phyloP scores from a whole-genome alignment of 2,797 vertebrate species.

The Tenualosa ilisha region DNA sequence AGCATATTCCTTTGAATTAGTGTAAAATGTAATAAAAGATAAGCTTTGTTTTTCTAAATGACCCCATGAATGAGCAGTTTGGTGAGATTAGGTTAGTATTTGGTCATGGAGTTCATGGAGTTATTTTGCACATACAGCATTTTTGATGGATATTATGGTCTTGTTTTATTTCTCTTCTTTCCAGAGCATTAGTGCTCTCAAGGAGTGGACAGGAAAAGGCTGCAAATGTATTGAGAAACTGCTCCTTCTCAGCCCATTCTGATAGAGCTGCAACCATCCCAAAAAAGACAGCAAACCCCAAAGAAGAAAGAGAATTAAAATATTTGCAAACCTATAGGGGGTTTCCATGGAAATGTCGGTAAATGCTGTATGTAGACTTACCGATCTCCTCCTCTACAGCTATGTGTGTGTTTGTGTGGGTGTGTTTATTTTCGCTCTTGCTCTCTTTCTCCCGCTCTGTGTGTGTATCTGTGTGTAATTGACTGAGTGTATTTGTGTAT shows the following conservation, averaged over 20 bases:
- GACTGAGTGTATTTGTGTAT: not conserved
- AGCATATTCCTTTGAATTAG: constrained; percentile 45
- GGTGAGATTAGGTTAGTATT: no score
- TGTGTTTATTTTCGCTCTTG: not conserved
- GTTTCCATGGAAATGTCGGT: not conserved
- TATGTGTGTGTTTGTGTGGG: no score
- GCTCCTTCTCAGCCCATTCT: not conserved
- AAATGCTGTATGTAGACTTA: not conserved
- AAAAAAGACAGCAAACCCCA: not conserved
- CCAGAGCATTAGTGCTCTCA: no score
- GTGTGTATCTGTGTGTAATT: not conserved
- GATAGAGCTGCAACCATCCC: not conserved
- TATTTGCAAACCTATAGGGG: not conserved
- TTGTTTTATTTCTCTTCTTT: constrained; percentile 37
- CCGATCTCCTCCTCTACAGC: not conserved
- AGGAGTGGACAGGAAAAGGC: not conserved
- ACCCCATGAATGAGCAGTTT: constrained; percentile 53
- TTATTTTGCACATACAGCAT: constrained; percentile 56
- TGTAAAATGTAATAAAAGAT: constrained; percentile 44
- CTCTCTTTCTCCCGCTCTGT: not conserved
- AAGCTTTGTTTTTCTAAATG: constrained; percentile 59
- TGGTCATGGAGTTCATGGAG: constrained; percentile 40
- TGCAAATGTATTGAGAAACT: not conserved
- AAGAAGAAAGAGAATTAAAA: constrained; percentile 21
- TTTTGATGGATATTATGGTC: constrained; percentile 59